Evolutionary conservation across 2,113 vertebrate genomes (phyloP).

Genomic region (Heteronetta atricapilla): DNA sequence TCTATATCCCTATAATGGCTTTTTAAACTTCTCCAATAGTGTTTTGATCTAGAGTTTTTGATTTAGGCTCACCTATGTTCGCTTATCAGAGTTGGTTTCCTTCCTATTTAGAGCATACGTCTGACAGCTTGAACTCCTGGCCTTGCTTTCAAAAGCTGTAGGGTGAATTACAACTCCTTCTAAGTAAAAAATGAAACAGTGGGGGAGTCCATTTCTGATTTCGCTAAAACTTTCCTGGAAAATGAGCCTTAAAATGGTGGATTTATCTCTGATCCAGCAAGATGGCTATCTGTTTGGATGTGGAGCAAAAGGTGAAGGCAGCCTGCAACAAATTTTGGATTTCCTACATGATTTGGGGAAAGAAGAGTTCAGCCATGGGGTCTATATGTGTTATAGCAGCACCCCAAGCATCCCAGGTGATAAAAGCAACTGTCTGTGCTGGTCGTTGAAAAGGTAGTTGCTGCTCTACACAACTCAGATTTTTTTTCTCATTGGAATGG

Average conservation of each 20-base stretch:
- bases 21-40: background rate
- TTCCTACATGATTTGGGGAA: background rate
- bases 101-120: background rate
- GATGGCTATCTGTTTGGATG: background rate
- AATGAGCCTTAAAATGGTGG: background rate
- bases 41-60: slow-evolving; percentile 34
- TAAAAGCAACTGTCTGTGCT: background rate
- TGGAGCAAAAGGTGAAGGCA: background rate
- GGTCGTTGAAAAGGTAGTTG: background rate
- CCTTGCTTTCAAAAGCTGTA: background rate
- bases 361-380: background rate
- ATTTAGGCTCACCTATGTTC: background rate
- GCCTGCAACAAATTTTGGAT: fast-evolving
- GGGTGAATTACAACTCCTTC: background rate
- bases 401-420: background rate
- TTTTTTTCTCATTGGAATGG: background rate
- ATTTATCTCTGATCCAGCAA: background rate
- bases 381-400: background rate
- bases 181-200: background rate
- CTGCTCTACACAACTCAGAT: background rate
- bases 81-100: slow-evolving; percentile 6
- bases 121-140: background rate
- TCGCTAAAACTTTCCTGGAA: background rate
- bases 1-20: background rate
- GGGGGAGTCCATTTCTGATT: background rate